Percentiles rank a stretch among this genome's conserved stretches.
phyloP scores from a whole-genome alignment of 2,888 invertebrate species.

The Tetragnatha montana region DNA sequence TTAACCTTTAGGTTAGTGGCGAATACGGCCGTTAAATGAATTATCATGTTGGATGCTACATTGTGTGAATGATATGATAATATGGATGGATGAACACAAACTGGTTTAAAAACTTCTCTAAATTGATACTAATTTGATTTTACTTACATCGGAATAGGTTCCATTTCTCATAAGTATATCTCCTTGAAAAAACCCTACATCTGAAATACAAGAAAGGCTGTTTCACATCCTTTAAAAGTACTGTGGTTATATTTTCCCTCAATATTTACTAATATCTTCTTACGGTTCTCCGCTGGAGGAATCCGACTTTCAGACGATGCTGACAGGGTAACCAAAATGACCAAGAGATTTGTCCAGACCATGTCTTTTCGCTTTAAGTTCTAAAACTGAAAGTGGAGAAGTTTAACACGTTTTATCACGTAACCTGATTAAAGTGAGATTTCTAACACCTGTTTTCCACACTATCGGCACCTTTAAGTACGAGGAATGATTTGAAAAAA shows the following conservation, averaged over 20 bases:
- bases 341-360: background rate
- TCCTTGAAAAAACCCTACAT: constrained; percentile 34
- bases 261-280: background rate
- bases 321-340: background rate
- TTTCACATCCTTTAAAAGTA: background rate
- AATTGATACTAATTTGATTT: background rate
- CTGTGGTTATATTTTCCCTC: background rate
- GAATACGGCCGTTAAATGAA: too few species aligned
- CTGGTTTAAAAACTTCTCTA: background rate
- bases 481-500: too few species aligned
- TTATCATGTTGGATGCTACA: too few species aligned
- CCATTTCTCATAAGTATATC: constrained; percentile 41
- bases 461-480: background rate
- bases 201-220: background rate
- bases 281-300: constrained; percentile 29
- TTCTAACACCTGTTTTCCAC: constrained; percentile 16
- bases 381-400: background rate
- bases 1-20: too few species aligned
- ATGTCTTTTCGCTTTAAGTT: background rate
- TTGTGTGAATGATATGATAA: too few species aligned
- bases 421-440: background rate
- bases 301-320: background rate
- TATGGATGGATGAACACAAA: background rate
- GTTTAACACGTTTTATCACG: constrained; percentile 8
- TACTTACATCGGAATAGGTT: constrained; percentile 13